These are phyloP conservation scores for Bungarus multicinctus DNA, from an alignment of 2,113 vertebrate species.

Conservation along the genomic window DNA sequence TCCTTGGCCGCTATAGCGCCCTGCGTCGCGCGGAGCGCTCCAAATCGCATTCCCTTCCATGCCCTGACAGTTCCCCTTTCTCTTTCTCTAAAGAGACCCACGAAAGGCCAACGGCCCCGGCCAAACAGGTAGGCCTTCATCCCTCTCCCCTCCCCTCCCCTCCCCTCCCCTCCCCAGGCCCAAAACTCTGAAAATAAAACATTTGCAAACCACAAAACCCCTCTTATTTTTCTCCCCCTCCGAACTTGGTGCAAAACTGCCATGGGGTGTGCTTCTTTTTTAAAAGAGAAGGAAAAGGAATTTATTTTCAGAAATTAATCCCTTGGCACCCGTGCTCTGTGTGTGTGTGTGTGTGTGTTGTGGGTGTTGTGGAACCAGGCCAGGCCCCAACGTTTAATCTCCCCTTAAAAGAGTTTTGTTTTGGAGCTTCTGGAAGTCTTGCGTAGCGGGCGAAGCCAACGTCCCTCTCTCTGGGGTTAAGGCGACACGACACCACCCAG, in stretches of 20 bases:
- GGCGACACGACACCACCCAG: not conserved
- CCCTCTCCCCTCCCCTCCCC: no score
- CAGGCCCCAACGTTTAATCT: not conserved
- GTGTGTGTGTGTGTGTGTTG: no score
- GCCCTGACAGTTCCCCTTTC: not conserved
- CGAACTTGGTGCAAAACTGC: not conserved
- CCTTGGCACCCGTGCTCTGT: accelerated
- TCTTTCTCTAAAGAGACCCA: constrained; percentile 36
- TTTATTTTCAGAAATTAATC: not conserved
- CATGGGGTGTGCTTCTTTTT: not conserved
- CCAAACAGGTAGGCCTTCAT: constrained; percentile 39
- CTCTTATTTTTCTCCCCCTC: no score
- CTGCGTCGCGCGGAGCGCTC: constrained; percentile 43
- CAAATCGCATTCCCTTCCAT: constrained; percentile 52
- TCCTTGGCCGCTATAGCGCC: constrained; percentile 50
- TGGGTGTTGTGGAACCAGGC: not conserved
- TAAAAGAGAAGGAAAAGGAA: not conserved
- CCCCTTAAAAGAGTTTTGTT: not conserved
- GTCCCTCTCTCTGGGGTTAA: not conserved
- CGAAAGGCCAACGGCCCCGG: constrained; percentile 6
- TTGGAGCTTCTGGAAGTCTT: not conserved
- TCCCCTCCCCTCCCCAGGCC: not conserved
- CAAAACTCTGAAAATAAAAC: not conserved
- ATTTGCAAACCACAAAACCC: not conserved
- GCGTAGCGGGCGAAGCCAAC: no score